Evolutionary conservation across 2,113 vertebrate species (phyloP), one percentile per base, ranked within the genome.

Genomic region (Marcusenius ussheri): DNA sequence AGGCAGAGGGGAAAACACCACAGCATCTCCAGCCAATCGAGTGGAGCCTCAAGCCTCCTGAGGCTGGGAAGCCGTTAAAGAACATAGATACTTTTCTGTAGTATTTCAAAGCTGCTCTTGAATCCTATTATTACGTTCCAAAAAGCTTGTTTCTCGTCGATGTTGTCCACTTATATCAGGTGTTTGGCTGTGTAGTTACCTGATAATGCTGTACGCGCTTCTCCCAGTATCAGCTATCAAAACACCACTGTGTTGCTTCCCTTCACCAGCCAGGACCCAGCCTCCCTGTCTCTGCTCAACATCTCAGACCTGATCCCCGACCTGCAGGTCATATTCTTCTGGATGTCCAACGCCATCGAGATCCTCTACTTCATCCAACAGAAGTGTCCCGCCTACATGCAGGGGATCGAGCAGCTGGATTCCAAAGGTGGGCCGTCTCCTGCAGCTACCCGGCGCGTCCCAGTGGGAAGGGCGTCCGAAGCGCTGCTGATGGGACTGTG

Each of bases 291-390:
- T 92, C 94, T 95, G 89, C 96, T 97, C 89, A 94, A 95, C 92
- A 95, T 99, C 95, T 94, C 97, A 0, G 97, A 98, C 93, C 94
- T 99, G 90, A 94, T 97, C 31, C 98, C 98, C 0, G 98, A 99
- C 92, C 95, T 99, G 90, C 98, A 98, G 95, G 97, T 97, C 91
- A 94, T 99, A 77, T 95, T 99, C 92, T 98, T 99, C 95, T 99
- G 98, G 98, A 99, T 99, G 98, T 96, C 98, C 83, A 99, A 99
- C 11, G 95, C 97, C 93, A 97, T 99, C 0, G 98, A 99, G 95
- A 96, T 99, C 89, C 96, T 99, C 21, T 99, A 98, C 95, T 99
- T 99, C 1, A 93, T 97, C 89, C 98, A 99, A 93, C 98, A 99
- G 96, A 96, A 96, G 90, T 97, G 96, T 0, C 98, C 98, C 0